Evolutionary conservation across 2,797 vertebrate species (phyloP).

Genomic region (Sciaenops ocellatus): DNA sequence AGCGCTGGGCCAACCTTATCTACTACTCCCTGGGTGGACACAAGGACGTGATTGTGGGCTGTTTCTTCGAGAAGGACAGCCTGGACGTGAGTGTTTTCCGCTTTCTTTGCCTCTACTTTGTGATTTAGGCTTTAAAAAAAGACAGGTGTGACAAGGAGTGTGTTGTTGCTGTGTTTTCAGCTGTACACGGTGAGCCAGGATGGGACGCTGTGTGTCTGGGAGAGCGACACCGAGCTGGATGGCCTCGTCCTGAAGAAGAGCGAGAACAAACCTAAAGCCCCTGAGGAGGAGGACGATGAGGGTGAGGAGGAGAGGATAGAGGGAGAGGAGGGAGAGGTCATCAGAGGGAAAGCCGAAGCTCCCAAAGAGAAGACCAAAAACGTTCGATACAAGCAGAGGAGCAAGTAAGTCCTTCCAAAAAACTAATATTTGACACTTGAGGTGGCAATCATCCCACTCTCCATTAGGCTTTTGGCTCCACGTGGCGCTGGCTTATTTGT

Average conservation of each 20-base stretch:
- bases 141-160: no score
- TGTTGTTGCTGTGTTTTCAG: conserved; percentile 73
- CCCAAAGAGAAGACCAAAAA: conserved; percentile 83
- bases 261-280: conserved; percentile 26
- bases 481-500: not conserved
- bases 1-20: conserved; percentile 96
- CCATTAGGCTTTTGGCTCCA: conserved; percentile 30
- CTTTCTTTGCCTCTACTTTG: no score
- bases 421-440: conserved; percentile 7
- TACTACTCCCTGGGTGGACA: conserved; percentile 96
- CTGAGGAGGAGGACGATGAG: conserved; percentile 48
- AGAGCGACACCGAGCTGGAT: conserved; percentile 91
- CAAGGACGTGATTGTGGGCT: conserved; percentile 93
- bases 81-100: conserved; percentile 88
- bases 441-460: not conserved
- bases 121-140: not conserved
- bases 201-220: conserved; percentile 92
- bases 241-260: conserved; percentile 82
- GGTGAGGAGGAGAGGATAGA: conserved; percentile 57
- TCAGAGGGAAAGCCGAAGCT: conserved; percentile 85
- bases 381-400: conserved; percentile 88
- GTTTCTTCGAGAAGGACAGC: conserved; percentile 95
- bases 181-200: conserved; percentile 96
- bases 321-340: conserved; percentile 84
- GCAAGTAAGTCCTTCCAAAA: conserved; percentile 85